phyloP scores from a whole-genome alignment of 1,140 invertebrate species.

The Chironomus tepperi region DNA sequence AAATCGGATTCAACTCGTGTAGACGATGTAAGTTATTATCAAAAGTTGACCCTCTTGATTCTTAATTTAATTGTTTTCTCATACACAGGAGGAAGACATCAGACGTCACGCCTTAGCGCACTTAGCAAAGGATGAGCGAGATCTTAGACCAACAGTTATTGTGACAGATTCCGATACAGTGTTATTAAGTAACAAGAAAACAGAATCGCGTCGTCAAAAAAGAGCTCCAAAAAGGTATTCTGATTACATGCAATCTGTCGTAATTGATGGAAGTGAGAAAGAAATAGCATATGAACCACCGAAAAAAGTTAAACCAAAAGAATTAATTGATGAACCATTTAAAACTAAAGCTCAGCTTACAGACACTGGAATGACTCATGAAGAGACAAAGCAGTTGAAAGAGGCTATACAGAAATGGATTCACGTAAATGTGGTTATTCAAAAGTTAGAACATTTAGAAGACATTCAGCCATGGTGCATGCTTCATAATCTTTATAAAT shows the following conservation, averaged over 20 bases:
- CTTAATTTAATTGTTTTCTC: neutral
- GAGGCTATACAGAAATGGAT: constrained; percentile 16
- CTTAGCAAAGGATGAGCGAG: constrained; percentile 38
- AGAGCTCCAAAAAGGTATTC: constrained; percentile 37
- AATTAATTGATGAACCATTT: neutral
- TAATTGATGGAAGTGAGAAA: constrained; percentile 30
- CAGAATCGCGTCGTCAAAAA: constrained; percentile 36
- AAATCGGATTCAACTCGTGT: neutral
- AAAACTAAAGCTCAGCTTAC: neutral
- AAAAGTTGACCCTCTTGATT: neutral
- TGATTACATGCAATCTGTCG: constrained; percentile 34
- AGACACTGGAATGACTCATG: neutral
- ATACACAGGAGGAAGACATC: constrained; percentile 25
- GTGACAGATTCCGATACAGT: constrained; percentile 37
- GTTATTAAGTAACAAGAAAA: constrained; percentile 35
- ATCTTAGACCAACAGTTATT: constrained; percentile 37
- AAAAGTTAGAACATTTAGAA: constrained; percentile 31
- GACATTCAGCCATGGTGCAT: constrained; percentile 37
- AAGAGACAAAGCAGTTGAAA: constrained; percentile 25
- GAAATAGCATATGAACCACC: neutral
- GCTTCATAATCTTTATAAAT: constrained; percentile 38
- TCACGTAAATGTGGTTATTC: constrained; percentile 33
- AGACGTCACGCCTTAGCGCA: constrained; percentile 35
- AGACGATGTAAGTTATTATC: neutral
- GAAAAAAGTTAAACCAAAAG: constrained; percentile 2